Percentiles rank a stretch among this genome's conserved stretches.
Conservation (phyloP, 1,140 invertebrate genomes). For the Brachionus sp. region DNA sequence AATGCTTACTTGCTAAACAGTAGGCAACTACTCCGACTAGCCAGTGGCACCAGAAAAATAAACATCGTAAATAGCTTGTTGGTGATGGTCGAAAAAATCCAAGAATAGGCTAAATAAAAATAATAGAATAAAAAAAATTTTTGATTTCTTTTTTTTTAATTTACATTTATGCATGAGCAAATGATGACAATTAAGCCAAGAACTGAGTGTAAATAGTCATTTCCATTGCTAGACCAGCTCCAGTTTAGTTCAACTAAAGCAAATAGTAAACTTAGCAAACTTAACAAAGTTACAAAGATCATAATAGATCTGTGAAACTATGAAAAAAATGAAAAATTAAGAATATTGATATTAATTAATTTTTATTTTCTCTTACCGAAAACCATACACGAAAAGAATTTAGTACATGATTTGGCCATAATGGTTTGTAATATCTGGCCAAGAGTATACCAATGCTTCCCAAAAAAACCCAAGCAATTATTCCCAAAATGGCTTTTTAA, state of each 20-base stretch:
- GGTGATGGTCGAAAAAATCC: conserved; percentile 33
- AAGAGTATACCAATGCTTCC: conserved; percentile 23
- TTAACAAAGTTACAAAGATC: conserved; percentile 31
- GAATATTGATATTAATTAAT: background rate
- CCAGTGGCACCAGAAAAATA: conserved; percentile 46
- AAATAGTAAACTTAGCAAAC: conserved; percentile 16
- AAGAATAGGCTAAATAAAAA: conserved; percentile 12
- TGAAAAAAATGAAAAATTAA: background rate
- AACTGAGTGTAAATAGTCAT: conserved; percentile 28
- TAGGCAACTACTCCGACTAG: conserved; percentile 18
- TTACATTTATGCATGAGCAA: conserved; percentile 36
- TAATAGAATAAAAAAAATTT: background rate
- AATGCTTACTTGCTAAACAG: conserved; percentile 42
- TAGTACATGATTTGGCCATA: conserved; percentile 24
- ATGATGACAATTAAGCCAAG: conserved; percentile 41
- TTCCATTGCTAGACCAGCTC: conserved; percentile 7
- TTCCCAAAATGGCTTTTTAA: conserved; percentile 33
- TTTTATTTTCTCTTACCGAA: background rate
- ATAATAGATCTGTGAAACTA: conserved; percentile 39
- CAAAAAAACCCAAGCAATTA: conserved; percentile 46
- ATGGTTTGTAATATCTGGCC: conserved; percentile 38
- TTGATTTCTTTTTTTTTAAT: background rate
- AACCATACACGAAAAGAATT: conserved; percentile 26
- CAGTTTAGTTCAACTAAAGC: conserved; percentile 37
- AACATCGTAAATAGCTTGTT: conserved; percentile 5